phyloP scores from a whole-genome alignment of 2,797 vertebrate species.

The Ctenopoma multispine region DNA sequence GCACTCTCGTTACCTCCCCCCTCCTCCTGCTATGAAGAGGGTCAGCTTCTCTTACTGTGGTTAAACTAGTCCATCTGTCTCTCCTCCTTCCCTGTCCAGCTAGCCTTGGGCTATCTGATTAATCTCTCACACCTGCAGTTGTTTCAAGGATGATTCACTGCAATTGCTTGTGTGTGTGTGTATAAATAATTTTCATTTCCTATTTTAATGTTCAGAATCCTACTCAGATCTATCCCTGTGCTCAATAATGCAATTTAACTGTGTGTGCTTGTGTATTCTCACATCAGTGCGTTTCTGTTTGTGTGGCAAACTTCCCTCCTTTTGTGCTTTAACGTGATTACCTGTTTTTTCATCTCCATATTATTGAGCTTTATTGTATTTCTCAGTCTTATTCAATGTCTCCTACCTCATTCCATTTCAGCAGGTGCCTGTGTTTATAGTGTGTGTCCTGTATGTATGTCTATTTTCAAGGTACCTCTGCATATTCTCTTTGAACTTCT shows the following conservation, averaged over 20 bases:
- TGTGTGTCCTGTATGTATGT: conserved; percentile 1
- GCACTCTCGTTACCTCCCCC: conserved; percentile 14
- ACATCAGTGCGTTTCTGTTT: not conserved
- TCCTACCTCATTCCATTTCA: conserved; percentile 22
- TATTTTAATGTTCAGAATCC: conserved; percentile 36
- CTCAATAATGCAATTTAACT: conserved; percentile 31
- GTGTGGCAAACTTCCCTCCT: conserved; percentile 6
- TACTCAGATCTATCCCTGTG: conserved; percentile 28
- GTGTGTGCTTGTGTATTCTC: conserved; percentile 6
- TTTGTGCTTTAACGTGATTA: conserved; percentile 50
- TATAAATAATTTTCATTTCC: conserved; percentile 40
- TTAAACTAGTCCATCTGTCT: conserved; percentile 72
- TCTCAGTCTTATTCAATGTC: conserved; percentile 36
- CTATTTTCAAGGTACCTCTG: conserved; percentile 15
- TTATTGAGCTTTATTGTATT: conserved; percentile 45
- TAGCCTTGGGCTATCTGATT: conserved; percentile 65
- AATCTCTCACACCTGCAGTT: conserved; percentile 62
- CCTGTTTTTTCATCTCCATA: conserved; percentile 41
- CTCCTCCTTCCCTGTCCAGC: conserved; percentile 47
- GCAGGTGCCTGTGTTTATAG: conserved; percentile 9
- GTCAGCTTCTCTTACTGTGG: conserved; percentile 67
- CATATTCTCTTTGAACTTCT: not conserved
- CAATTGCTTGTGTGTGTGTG: conserved; percentile 16
- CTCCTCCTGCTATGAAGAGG: conserved; percentile 49
- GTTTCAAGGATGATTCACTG: conserved; percentile 62